Evolutionary conservation across 2,797 vertebrate genomes (phyloP).

Genomic region (Cyprinella venusta): DNA sequence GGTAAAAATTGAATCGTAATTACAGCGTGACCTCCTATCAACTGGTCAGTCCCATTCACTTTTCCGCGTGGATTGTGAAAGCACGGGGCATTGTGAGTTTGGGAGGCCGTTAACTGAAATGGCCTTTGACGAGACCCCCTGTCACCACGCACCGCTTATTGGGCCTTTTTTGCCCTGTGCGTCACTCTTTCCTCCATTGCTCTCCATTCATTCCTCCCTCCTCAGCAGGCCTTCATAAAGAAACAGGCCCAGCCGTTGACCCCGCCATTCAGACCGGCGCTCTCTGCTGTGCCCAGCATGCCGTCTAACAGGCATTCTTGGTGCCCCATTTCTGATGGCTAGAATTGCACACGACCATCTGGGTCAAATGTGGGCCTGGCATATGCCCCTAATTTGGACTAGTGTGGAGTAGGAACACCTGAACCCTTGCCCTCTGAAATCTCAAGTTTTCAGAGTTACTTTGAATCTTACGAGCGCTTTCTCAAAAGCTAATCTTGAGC

Average conservation of each 20-base stretch:
- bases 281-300: constrained; percentile 52
- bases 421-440: constrained; percentile 30
- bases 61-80: constrained; percentile 35
- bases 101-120: constrained; percentile 49
- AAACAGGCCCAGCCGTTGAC: constrained; percentile 55
- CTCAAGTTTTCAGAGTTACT: neutral
- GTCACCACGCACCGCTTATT: constrained; percentile 50
- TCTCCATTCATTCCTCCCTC: constrained; percentile 54
- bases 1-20: constrained; percentile 51
- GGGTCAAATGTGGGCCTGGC: constrained; percentile 27
- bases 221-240: constrained; percentile 48
- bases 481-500: too few relatives aligned
- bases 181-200: constrained; percentile 41
- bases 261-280: constrained; percentile 54
- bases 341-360: constrained; percentile 32
- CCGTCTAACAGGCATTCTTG: constrained; percentile 39
- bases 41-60: constrained; percentile 43
- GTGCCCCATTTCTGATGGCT: constrained; percentile 43
- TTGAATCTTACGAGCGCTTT: neutral
- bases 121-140: constrained; percentile 54
- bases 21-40: constrained; percentile 50
- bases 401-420: neutral
- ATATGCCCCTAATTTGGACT: constrained; percentile 27
- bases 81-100: constrained; percentile 38
- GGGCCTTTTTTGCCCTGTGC: constrained; percentile 44